Evolutionary conservation across 2,113 vertebrate genomes (phyloP).

Genomic region (Phyllostomus hastatus): DNA sequence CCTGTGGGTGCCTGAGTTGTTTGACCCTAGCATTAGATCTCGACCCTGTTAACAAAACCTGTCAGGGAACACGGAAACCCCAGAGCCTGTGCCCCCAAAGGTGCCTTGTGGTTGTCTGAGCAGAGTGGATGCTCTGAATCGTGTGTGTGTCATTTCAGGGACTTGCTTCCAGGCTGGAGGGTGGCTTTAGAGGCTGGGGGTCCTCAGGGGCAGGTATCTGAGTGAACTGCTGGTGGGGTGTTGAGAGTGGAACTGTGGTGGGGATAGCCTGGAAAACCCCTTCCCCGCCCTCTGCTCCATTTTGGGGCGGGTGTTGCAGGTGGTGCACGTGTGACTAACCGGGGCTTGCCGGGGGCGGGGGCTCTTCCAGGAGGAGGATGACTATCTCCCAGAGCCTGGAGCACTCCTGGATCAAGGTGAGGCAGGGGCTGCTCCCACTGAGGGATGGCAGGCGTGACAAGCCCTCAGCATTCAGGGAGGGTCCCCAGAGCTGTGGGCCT

Average conservation of each 20-base stretch:
- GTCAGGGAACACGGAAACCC: background rate
- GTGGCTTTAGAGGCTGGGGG: background rate
- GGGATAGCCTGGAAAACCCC: background rate
- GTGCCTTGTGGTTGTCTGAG: background rate
- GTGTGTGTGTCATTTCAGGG: background rate
- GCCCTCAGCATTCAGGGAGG: background rate
- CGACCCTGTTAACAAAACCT: background rate
- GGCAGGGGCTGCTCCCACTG: background rate
- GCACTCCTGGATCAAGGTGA: slow-evolving; percentile 98
- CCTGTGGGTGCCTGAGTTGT: accelerated
- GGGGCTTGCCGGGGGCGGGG: background rate
- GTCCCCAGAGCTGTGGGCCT: background rate
- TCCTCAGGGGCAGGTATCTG: background rate
- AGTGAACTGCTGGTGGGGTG: background rate
- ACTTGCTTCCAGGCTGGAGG: background rate
- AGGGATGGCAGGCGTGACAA: background rate
- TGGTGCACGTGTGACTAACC: background rate
- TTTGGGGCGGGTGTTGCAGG: background rate
- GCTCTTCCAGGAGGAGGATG: slow-evolving; percentile 91
- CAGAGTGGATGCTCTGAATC: too few relatives aligned
- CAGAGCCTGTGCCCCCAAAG: accelerated
- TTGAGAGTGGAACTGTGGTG: background rate
- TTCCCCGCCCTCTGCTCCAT: background rate
- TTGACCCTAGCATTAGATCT: background rate
- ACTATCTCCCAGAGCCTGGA: slow-evolving; percentile 94